phyloP scores from a whole-genome alignment of 2,113 vertebrate species.

The Riparia riparia region DNA sequence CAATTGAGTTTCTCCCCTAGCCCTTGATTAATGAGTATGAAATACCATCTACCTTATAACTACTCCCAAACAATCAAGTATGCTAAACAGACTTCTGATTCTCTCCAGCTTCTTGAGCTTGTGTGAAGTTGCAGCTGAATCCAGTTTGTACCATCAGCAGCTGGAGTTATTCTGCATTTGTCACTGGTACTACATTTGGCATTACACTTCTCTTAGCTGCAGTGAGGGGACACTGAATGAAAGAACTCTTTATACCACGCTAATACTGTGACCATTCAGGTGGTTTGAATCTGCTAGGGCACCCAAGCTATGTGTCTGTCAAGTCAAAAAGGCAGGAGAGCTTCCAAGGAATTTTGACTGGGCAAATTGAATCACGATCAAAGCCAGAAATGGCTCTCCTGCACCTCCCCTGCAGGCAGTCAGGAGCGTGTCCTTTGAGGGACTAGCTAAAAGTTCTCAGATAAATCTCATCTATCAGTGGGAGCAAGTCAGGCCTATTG shows the following conservation, averaged over 20 bases:
- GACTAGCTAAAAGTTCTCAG: background rate
- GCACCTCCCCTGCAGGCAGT: background rate
- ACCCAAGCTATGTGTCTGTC: background rate
- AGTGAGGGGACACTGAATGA: slow-evolving; percentile 13
- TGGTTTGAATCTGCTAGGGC: background rate
- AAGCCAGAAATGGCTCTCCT: background rate
- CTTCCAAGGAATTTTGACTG: background rate
- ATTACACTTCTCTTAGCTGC: background rate
- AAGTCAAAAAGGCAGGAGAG: background rate
- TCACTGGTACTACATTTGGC: background rate
- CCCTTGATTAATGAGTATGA: background rate
- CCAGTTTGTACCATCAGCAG: slow-evolving; percentile 2
- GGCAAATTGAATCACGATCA: background rate
- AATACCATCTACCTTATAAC: background rate
- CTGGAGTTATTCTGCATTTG: background rate
- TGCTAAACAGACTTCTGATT: background rate
- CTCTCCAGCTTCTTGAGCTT: background rate
- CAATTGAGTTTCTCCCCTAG: background rate
- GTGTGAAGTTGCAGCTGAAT: background rate
- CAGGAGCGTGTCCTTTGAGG: background rate
- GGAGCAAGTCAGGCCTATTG: background rate
- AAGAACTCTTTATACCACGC: background rate
- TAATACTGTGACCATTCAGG: background rate
- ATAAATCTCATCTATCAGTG: background rate
- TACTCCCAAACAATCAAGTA: background rate